Evolutionary conservation across 2,797 vertebrate species (phyloP), one percentile per base, ranked within the genome.

Genomic region (Micrastur ruficollis): DNA sequence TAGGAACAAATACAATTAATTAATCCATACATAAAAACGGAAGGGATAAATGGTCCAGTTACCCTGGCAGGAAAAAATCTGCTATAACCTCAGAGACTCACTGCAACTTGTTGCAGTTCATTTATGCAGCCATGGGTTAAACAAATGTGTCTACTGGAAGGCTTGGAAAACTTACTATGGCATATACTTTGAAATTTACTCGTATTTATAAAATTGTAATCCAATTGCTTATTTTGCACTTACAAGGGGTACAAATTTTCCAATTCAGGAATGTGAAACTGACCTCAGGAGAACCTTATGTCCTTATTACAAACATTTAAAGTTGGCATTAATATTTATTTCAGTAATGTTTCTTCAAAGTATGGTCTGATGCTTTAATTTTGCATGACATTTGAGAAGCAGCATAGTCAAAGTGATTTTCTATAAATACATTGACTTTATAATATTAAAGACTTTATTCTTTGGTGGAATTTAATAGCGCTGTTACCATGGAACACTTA

Each of bases 391-490:
- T 95, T 96, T 97, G 91, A 97, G 95, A 93, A 93, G 70, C 72
- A 97, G 73, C 87, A 22, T 46, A 95, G 84, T 91, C 78, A 76
- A 96, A 98, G 58, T 86, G 84, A 97, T 97, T 97, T 95, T 96
- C 93, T 92, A 66, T 96, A 96, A 97, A 97, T 97, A 94, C 10
- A 2, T 95, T 93, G 86, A 90, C 71, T 96, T 93, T 94, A 85
- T 97, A 95, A 89, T 96, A 97, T 97, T 98, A 97, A 95, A 97
- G 76, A 93, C 86, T 96, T 96, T 92, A 91, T 97, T 97, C 90
- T 98, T 97, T 95, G 86, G 95, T 91, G 93, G 89, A 97, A 98
- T 89, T 86, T 97, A 98, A 98, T 97, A 97, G 93, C 85, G 84
- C 80, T 95, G 96, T 97, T 98, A 95, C 97, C 78, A 96, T 97